These are phyloP conservation scores for Anastrepha ludens DNA, from an alignment of 1,140 invertebrate species.

Conservation along the genomic window DNA sequence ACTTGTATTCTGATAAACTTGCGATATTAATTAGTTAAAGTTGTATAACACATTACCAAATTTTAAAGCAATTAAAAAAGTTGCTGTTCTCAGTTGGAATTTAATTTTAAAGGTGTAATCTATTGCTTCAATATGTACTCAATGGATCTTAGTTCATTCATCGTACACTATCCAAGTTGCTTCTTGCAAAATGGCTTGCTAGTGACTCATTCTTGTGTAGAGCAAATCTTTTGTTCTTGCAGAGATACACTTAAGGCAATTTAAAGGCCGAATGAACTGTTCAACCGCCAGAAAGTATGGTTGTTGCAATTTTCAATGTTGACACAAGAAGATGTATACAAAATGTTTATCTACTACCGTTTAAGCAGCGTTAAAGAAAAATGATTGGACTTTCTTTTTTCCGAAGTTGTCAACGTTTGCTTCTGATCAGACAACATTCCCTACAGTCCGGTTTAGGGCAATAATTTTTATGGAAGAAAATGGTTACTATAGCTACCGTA, in stretches of 20 bases:
- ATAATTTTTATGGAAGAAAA: too few species aligned
- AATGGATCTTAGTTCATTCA: slow-evolving; percentile 73
- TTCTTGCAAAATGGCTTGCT: slow-evolving; percentile 64
- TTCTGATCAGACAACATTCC: neutral
- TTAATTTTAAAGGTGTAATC: slow-evolving; percentile 66
- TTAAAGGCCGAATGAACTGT: slow-evolving; percentile 76
- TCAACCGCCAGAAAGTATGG: slow-evolving; percentile 74
- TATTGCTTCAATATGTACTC: slow-evolving; percentile 69
- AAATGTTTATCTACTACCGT: slow-evolving; percentile 34
- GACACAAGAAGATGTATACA: slow-evolving; percentile 55
- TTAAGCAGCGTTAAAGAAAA: too few species aligned
- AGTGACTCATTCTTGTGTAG: slow-evolving; percentile 64
- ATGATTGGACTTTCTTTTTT: neutral
- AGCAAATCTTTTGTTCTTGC: slow-evolving; percentile 68
- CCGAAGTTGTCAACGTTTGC: neutral
- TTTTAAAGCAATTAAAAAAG: slow-evolving; percentile 61
- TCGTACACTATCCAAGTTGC: slow-evolving; percentile 68
- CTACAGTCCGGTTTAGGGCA: too few species aligned
- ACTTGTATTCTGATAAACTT: neutral
- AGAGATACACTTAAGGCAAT: slow-evolving; percentile 60
- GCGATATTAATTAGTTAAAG: too few species aligned
- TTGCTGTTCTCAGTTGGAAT: slow-evolving; percentile 74
- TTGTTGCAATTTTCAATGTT: slow-evolving; percentile 76
- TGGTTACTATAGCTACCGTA: too few species aligned
- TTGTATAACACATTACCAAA: slow-evolving; percentile 62